Base-by-base conservation (phyloP, 2,888 invertebrate species). In the Leptodirus hochenwartii region DNA sequence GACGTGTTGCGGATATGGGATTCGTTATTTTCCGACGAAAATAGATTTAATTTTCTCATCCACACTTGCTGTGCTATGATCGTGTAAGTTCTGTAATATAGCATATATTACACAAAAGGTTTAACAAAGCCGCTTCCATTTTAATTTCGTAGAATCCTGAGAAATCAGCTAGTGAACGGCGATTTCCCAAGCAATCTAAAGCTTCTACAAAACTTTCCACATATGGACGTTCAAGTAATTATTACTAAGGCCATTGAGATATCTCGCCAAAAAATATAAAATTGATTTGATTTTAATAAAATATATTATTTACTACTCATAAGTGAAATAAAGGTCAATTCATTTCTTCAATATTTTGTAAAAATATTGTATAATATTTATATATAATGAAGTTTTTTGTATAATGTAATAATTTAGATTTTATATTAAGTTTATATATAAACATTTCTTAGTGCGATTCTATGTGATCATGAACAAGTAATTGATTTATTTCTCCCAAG, bases 1-100 rank as follows among this genome's bases (percentile, higher is more conserved):
- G 96, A 98, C 56, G 90, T 98, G 1, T 74, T 96, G 45, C 67
- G 93, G 38, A 78, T 98, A 46, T 98, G 98, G 98, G 98, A 98
- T 54, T 82, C 91, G 0, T 57, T 98, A 29, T 87, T 98, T 51
- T 77, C 95, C 1, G 93, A 95, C 55, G 65, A 74, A 29, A 66
- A 76, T 31, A 67, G 96, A 46, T 95, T 96, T 52, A 72, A 80
- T 45, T 93, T 90, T 49, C 71, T 96, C 3, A 78, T 90, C 37
- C 72, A 79, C 50, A 77, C 95, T 33, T 95, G 95, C 56, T 85
- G 90, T 61, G 87, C 95, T 45, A 98, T 98, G 96, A 81, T 98
- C 42, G 64, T 91, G 88, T 91, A 64, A 72, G 85, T 71, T 39
- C 36, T 22, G 35, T 22, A 15, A 20, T 26, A 5, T 24, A 16